Base-by-base conservation (phyloP, 2,888 invertebrate species). In the Podotricha telesiphe region DNA sequence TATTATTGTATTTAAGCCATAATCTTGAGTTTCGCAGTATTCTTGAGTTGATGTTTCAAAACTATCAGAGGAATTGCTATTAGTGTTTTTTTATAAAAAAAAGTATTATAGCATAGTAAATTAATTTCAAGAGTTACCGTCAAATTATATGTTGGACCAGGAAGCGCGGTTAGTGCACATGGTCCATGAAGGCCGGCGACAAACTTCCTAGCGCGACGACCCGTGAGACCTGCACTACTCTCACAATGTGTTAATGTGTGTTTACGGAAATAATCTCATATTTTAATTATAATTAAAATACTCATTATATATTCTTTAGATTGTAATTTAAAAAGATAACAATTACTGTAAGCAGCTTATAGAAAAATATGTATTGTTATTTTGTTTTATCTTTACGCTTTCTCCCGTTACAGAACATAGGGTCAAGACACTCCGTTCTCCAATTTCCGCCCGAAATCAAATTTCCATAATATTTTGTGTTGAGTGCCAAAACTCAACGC, bases 151-250 rank as follows among this genome's bases (percentile, higher is more conserved):
- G 56, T 20, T 79, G 80, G 79, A 78, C 80, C 84, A 84, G 90
- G 90, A 89, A 88, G 81, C 78, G 74, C 70, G 86, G 88, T 89
- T 87, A 88, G 84, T 79, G 86, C 76, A 80, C 87, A 76, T 76
- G 77, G 76, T 77, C 81, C 88, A 83, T 89, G 90, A 90, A 90
- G 90, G 89, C 76, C 88, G 79, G 42, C 71, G 83, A 81, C 86
- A 87, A 87, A 81, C 81, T 87, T 86, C 87, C 86, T 79, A 80
- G 72, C 85, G 85, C 78, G 78, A 74, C 74, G 11, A 17, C 75
- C 75, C 74, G 72, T 75, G 76, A 75, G 75, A 74, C 71, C 69
- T 37, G n/a, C 69, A 15, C 17, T 50, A 69, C 48, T 69, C 74
- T 71, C 73, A 71, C 65, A 68, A 37, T 67, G 56, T 65, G 40